phyloP scores from a whole-genome alignment of 1,140 invertebrate species.

The Eriocheir sinensis region DNA sequence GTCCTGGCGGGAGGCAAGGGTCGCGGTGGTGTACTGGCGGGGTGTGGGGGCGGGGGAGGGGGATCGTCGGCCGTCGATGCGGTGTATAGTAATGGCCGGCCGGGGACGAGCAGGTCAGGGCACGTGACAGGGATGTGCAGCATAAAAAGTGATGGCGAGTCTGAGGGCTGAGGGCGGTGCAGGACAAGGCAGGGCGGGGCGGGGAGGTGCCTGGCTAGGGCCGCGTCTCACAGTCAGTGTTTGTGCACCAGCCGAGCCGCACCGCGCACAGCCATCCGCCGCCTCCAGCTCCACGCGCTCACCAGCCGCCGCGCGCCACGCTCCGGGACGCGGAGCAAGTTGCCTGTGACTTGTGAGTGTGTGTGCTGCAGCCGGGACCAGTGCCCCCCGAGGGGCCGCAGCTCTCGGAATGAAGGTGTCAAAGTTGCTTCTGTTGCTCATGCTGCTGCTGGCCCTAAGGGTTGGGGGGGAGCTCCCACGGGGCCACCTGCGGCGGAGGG shows the following conservation, averaged over 20 bases:
- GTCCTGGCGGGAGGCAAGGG: not conserved
- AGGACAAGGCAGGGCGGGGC: constrained; percentile 57
- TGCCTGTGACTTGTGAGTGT: not conserved
- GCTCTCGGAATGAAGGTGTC: constrained; percentile 24
- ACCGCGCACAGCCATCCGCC: constrained; percentile 18
- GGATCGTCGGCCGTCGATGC: too few species aligned
- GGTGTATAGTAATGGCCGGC: not conserved
- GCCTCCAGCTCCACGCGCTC: constrained; percentile 49
- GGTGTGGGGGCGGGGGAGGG: too few species aligned
- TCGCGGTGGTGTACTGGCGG: not conserved
- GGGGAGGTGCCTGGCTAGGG: constrained; percentile 63
- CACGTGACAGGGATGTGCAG: constrained; percentile 11
- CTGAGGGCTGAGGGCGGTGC: constrained; percentile 28
- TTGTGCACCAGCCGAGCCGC: constrained; percentile 60
- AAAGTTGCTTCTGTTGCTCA: constrained; percentile 16
- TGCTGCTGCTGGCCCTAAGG: constrained; percentile 46
- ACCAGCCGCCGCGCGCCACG: not conserved
- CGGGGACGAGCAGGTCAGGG: not conserved
- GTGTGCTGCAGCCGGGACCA: not conserved
- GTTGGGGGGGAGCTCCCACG: constrained; percentile 23
- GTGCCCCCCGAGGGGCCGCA: not conserved
- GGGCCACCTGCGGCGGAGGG: not conserved
- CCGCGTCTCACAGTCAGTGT: constrained; percentile 63
- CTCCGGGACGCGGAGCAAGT: not conserved
- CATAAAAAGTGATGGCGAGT: not conserved